Evolutionary conservation across 2,888 invertebrate species (phyloP).

Genomic region (Tholera decimalis): DNA sequence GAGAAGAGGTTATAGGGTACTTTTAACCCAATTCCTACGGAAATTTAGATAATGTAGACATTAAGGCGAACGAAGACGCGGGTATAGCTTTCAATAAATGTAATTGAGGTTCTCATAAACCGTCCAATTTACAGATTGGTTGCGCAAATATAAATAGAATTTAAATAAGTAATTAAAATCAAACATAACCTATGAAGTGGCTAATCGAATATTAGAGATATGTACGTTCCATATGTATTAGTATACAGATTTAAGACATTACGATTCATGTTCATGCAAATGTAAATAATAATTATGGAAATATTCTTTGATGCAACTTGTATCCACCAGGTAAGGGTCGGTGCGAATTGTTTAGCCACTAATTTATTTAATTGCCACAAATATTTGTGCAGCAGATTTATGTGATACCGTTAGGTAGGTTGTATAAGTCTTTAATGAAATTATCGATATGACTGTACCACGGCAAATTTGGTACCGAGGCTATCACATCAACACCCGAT

Average conservation of each 20-base stretch:
- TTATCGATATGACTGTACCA: constrained; percentile 3
- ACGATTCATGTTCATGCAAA: constrained; percentile 11
- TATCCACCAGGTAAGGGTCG: constrained; percentile 47
- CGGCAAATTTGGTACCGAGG: constrained; percentile 5
- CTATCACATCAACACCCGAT: neutral
- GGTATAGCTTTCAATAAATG: no score
- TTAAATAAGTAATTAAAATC: constrained; percentile 47
- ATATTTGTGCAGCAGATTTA: constrained; percentile 69
- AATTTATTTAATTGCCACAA: constrained; percentile 75
- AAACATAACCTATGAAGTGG: constrained; percentile 30
- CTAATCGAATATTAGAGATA: constrained; percentile 26
- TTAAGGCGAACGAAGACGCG: no score
- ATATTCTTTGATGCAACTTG: constrained; percentile 23
- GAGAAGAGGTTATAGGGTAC: no score
- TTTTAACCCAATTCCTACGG: no score
- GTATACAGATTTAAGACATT: constrained; percentile 17
- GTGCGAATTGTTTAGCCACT: constrained; percentile 25
- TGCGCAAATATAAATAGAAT: constrained; percentile 15
- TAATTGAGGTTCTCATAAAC: constrained; percentile 3
- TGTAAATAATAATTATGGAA: constrained; percentile 14
- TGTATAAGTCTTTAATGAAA: constrained; percentile 19
- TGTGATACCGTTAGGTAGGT: constrained; percentile 36
- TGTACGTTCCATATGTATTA: constrained; percentile 30
- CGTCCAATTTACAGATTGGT: constrained; percentile 10
- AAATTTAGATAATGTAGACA: no score